phyloP scores from a whole-genome alignment of 2,113 vertebrate genomes.

The Hippolais icterina region DNA sequence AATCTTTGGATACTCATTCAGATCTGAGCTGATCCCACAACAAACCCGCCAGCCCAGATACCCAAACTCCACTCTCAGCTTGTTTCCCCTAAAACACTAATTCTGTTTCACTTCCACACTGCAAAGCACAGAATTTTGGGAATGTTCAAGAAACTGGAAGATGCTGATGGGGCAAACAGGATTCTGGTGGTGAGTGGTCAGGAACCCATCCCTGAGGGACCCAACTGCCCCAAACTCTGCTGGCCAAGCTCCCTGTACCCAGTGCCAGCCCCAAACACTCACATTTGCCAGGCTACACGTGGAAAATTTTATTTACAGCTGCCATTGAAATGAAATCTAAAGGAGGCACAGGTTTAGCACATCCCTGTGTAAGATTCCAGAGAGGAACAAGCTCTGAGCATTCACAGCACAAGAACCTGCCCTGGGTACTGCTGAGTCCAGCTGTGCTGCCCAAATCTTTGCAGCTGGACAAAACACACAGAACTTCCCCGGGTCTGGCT shows the following conservation, averaged over 20 bases:
- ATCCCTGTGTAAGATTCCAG: not conserved
- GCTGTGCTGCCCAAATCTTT: not conserved
- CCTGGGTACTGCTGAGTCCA: accelerated
- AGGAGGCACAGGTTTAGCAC: not conserved
- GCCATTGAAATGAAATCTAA: not conserved
- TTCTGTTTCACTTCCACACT: not conserved
- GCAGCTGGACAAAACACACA: accelerated
- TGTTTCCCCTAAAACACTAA: not conserved
- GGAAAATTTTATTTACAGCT: not conserved
- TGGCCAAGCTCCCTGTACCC: not conserved
- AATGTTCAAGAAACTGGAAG: not conserved
- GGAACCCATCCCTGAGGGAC: not conserved
- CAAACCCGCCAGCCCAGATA: not conserved
- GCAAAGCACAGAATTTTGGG: not conserved
- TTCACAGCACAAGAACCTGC: not conserved
- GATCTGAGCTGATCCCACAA: not conserved
- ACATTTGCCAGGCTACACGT: accelerated
- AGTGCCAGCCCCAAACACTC: not conserved
- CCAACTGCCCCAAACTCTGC: too few species aligned
- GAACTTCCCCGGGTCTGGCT: not conserved
- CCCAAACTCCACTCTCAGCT: not conserved
- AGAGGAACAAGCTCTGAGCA: accelerated
- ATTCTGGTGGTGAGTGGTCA: not conserved
- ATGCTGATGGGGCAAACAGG: not conserved
- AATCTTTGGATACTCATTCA: accelerated